Base-by-base conservation (phyloP, 2,888 invertebrate species). In the Holacanthella duospinosa region DNA sequence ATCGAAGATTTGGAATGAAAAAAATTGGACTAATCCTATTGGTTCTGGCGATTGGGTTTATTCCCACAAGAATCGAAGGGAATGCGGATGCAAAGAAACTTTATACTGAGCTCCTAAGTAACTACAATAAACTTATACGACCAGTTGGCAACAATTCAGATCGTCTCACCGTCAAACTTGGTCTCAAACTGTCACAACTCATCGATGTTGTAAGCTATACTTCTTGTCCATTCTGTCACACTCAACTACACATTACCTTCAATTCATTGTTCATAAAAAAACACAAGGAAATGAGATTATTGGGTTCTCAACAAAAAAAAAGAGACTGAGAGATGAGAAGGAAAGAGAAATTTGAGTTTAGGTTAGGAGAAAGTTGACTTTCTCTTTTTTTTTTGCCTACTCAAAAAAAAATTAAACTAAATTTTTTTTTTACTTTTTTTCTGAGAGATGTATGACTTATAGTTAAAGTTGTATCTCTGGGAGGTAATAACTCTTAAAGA, bases 91-190 rank as follows among this genome's bases (percentile, higher is more conserved):
- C 95, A 6, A 94, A 95, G 78, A 83, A 96, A 72, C 84, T 97
- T 61, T 97, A 95, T 79, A 95, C 97, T 76, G 95, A 97, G 80
- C 82, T 97, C 71, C 82, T 97, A 74, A 90, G 92, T 76, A 93
- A 92, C 79, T 97, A 97, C 79, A 97, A 97, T 80, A 85, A 94
- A 73, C 83, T 96, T 64, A 94, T 95, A 71, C 82, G 96, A 73
- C 96, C 96, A 19, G 95, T 95, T 21, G 69, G 69, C 48, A 93
- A 93, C 79, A 93, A 93, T 78, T 93, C 91, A 62, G 93, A 95
- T 77, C 92, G 92, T 1, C 89, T 97, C 64, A 82, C 92, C 65
- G 95, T 97, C 70, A 93, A 92, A 78, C 82, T 97, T 66, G 95
- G 96, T 21, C 82, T 97, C 67, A 83, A 95, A 70, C 81, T 97